Evolutionary conservation across 2,113 vertebrate species (phyloP), one percentile per base, ranked within the genome.

Genomic region (Callocephalon fimbriatum): DNA sequence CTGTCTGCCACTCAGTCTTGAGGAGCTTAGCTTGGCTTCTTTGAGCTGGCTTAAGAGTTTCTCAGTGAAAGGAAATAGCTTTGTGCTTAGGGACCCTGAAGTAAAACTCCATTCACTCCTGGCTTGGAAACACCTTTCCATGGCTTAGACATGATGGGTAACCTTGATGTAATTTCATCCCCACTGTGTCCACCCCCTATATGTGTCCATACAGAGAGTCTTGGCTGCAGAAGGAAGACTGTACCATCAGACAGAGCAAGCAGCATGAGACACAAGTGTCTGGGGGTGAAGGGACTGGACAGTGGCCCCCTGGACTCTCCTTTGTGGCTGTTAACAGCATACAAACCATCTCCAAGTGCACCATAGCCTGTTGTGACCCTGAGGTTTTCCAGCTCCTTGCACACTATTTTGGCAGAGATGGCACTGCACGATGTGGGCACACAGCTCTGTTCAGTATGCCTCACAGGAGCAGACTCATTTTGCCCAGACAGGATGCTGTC

Each of bases 121-220:
- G n/a, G 11, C 35, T 56, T 77, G 35, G 19, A 42, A 73, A 15
- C 31, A 48, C 10, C 35, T 73, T 72, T 38, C 66, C 8, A 1
- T 37, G 53, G 47, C 31, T 84, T 35, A 54, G 53, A 48, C 0
- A 2, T 47, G n/a, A 37, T 0, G 1, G 12, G 59, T 54, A 42
- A 67, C 11, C 8, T 29, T 37, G 31, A 37, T 6, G 21, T 54
- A 21, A 54, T 47, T 61, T 31, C 40, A 53, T 50, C 10, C 10
- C 21, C 25, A n/a, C 40, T n/a, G 22, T 12, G 7, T 25, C 37
- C n/a, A 23, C 32, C 32, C 54, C 54, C 54, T 56, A 19, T 9
- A 56, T n/a, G 19, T 9, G 26, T 21, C 32, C 38, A 16, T 31
- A 35, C 14, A 27, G 20, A 20, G 16, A 40, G 7, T 26, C 25